Evolutionary conservation across 2,797 vertebrate species (phyloP).

Genomic region (Poecilia wingei): DNA sequence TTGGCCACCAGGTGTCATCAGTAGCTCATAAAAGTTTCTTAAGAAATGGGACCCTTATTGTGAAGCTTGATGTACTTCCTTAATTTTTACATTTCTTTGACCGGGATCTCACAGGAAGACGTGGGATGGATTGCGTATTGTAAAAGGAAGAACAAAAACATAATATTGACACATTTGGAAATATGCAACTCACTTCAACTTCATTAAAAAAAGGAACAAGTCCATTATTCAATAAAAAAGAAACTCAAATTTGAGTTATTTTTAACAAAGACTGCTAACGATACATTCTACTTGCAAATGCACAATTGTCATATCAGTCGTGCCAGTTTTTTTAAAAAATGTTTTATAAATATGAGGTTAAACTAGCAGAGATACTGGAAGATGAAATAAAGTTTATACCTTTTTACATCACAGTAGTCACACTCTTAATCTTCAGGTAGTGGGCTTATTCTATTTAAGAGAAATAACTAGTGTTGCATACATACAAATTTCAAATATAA

Average conservation of each 20-base stretch:
- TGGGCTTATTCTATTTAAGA: neutral
- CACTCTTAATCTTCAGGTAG: neutral
- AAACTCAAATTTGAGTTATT: neutral
- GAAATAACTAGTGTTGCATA: neutral
- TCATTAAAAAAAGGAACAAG: neutral
- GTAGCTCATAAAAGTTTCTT: neutral
- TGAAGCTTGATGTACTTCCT: neutral
- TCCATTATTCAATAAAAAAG: neutral
- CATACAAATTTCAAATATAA: neutral
- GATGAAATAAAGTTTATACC: neutral
- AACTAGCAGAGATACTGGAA: neutral
- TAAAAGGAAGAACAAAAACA: neutral
- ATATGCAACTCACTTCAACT: neutral
- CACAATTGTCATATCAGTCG: neutral
- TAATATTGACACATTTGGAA: neutral
- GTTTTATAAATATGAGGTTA: neutral
- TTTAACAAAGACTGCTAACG: neutral
- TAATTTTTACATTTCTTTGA: neutral
- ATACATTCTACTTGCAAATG: neutral
- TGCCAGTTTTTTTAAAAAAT: neutral
- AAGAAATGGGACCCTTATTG: neutral
- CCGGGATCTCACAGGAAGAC: neutral
- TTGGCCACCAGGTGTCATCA: slow-evolving; percentile 47
- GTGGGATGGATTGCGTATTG: neutral
- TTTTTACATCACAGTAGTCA: neutral